Evolutionary conservation across 2,113 vertebrate species (phyloP).

Genomic region (Excalfactoria chinensis): DNA sequence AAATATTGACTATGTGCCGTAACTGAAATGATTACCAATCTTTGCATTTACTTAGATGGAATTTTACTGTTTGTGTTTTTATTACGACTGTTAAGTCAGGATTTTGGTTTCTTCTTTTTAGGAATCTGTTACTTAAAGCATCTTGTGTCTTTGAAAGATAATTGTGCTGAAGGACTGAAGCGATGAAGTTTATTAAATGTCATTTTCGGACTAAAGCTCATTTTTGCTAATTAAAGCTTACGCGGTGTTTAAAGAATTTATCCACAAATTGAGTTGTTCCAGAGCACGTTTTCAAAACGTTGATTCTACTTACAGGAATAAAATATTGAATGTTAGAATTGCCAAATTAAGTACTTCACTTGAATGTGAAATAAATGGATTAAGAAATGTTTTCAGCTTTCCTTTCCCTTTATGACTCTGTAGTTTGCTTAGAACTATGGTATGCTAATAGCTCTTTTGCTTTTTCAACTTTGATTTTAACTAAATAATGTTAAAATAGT

Average conservation of each 20-base stretch:
- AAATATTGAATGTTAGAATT: neutral
- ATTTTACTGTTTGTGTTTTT: neutral
- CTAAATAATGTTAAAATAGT: neutral
- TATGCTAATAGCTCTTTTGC: neutral
- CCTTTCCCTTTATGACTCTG: neutral
- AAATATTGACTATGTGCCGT: neutral
- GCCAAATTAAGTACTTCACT: neutral
- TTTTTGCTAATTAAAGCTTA: neutral
- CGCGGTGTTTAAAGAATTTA: neutral
- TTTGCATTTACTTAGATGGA: neutral
- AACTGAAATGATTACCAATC: neutral
- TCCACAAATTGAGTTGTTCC: neutral
- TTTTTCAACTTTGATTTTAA: neutral
- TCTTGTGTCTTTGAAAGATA: neutral
- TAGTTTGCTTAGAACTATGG: neutral
- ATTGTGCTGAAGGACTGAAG: neutral
- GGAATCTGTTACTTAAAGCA: neutral
- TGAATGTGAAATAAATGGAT: neutral
- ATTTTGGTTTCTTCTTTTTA: neutral
- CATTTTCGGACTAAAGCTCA: neutral
- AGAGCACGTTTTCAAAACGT: neutral
- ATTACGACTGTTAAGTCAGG: neutral
- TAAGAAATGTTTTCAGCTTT: neutral
- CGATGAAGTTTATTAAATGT: neutral
- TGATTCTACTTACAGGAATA: neutral